phyloP scores from a whole-genome alignment of 2,888 invertebrate species.

The Myathropa florea region DNA sequence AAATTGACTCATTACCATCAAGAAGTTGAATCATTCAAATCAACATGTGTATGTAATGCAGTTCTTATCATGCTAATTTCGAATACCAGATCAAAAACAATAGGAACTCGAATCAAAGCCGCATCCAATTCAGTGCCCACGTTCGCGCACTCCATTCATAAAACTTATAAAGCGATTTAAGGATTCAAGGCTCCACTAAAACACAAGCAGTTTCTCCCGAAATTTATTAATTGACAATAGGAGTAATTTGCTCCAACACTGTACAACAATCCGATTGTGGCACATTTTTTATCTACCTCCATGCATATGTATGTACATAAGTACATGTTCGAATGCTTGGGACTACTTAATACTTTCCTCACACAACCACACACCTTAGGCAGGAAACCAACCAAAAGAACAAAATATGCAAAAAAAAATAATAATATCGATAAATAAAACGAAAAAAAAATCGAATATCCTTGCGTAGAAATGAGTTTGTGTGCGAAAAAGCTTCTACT shows the following conservation, averaged over 20 bases:
- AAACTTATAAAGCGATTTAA: constrained; percentile 25
- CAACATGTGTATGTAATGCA: not conserved
- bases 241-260: constrained; percentile 23
- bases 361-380: constrained; percentile 14
- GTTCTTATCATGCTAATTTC: not conserved
- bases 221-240: constrained; percentile 53
- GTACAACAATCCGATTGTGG: constrained; percentile 26
- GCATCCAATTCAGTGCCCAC: constrained; percentile 11
- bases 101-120: not conserved
- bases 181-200: constrained; percentile 27
- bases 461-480: constrained; percentile 36
- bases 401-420: not conserved
- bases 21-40: not conserved
- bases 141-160: constrained; percentile 24
- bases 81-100: not conserved
- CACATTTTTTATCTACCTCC: not conserved
- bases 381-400: constrained; percentile 15
- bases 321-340: not conserved
- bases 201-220: constrained; percentile 23
- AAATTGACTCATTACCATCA: not conserved
- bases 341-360: constrained; percentile 4
- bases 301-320: not conserved
- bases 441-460: constrained; percentile 7
- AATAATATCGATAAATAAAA: not conserved
- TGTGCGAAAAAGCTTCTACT: constrained; percentile 37